A percentile compares a stretch with the other conserved stretches of the same genome.
Evolutionary conservation across 2,888 invertebrate genomes (phyloP).

Genomic region (Cheilosia impressa): DNA sequence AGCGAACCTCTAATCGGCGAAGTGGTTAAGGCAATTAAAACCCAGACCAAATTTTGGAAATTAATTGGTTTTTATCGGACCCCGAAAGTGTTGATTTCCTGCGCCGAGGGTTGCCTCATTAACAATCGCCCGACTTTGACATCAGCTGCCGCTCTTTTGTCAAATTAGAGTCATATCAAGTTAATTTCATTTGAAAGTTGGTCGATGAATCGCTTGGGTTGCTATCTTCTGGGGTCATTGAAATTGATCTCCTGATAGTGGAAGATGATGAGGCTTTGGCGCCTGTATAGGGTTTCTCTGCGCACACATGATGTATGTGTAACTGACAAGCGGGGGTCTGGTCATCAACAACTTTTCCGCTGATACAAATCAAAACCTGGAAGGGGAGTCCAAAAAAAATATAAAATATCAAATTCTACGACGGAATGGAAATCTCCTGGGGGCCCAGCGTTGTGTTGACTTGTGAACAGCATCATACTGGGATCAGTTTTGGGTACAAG

Average conservation of each 20-base stretch:
- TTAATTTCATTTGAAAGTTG: conserved; percentile 70
- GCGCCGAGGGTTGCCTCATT: conserved; percentile 47
- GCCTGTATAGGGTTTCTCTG: conserved; percentile 47
- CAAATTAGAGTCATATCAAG: conserved; percentile 72
- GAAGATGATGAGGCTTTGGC: conserved; percentile 49
- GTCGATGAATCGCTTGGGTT: conserved; percentile 53
- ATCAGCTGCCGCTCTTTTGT: conserved; percentile 63
- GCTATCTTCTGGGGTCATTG: conserved; percentile 36
- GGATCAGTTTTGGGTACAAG: conserved; percentile 38
- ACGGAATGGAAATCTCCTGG: conserved; percentile 33
- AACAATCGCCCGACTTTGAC: conserved; percentile 27
- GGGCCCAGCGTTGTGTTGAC: background rate
- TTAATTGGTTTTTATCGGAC: conserved; percentile 66
- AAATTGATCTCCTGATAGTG: conserved; percentile 70
- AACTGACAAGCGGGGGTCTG: conserved; percentile 19
- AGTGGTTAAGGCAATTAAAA: conserved; percentile 55
- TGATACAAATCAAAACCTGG: conserved; percentile 49
- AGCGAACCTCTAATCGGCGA: conserved; percentile 35
- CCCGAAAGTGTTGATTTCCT: conserved; percentile 68
- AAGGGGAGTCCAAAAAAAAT: background rate
- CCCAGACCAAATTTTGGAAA: conserved; percentile 57
- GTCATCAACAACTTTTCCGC: conserved; percentile 44
- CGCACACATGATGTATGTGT: background rate
- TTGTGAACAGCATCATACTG: conserved; percentile 15
- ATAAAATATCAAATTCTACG: conserved; percentile 35